Evolutionary conservation across 2,113 vertebrate species (phyloP).

Genomic region (Salvelinus sp.): DNA sequence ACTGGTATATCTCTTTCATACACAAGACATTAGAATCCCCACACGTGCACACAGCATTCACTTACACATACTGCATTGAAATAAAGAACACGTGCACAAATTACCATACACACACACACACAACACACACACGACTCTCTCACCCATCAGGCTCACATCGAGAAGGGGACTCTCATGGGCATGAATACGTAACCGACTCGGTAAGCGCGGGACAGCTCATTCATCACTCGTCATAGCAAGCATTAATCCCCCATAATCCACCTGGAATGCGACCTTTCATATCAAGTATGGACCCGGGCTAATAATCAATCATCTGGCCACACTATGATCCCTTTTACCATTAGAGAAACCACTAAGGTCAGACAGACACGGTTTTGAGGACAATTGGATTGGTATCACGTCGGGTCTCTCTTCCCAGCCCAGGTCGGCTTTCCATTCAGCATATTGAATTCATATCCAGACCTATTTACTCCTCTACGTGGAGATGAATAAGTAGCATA

Average conservation of each 20-base stretch:
- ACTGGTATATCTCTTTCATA: too few species aligned
- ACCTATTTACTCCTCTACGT: too few species aligned
- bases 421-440: too few species aligned
- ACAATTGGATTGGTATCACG: neutral
- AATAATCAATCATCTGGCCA: slow-evolving; percentile 1
- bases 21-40: too few species aligned
- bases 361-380: neutral
- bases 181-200: too few species aligned
- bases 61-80: neutral
- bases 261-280: slow-evolving; percentile 16
- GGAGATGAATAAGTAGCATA: too few species aligned
- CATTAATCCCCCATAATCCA: slow-evolving; percentile 30
- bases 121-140: neutral
- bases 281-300: slow-evolving; percentile 20
- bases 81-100: neutral
- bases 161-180: too few species aligned
- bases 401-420: too few species aligned
- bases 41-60: neutral
- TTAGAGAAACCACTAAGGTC: neutral
- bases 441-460: too few species aligned
- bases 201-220: too few species aligned
- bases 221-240: too few species aligned
- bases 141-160: neutral
- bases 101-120: neutral
- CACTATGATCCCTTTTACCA: neutral